Conservation (phyloP, 2,888 invertebrate species). For the Erebia ligea region DNA sequence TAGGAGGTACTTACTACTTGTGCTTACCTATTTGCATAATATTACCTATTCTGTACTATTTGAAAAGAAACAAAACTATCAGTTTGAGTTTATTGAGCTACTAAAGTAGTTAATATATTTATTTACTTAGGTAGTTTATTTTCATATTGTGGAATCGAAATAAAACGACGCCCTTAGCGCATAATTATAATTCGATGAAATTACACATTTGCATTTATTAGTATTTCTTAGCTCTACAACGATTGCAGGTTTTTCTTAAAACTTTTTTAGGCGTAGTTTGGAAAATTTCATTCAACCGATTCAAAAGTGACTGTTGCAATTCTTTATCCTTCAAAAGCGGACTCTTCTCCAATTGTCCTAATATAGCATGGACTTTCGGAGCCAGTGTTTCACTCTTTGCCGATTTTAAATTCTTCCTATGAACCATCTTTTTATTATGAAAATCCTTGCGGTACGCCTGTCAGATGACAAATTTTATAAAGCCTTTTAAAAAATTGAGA, state of each 20-base stretch:
- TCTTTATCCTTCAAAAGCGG: constrained; percentile 51
- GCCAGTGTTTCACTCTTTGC: constrained; percentile 45
- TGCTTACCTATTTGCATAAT: too few relatives aligned
- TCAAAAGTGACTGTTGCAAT: constrained; percentile 44
- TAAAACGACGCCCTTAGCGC: neutral
- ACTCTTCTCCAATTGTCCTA: constrained; percentile 53
- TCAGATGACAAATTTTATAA: constrained; percentile 10
- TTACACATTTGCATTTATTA: neutral
- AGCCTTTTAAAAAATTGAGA: neutral
- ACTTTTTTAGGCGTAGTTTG: constrained; percentile 43
- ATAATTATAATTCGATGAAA: too few relatives aligned
- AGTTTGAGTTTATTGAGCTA: too few relatives aligned
- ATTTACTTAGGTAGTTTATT: neutral
- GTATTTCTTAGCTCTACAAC: neutral
- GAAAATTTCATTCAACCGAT: constrained; percentile 55
- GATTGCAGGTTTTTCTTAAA: neutral
- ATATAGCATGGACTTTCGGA: constrained; percentile 52
- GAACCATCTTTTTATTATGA: constrained; percentile 1
- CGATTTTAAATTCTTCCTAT: neutral
- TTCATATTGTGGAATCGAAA: neutral
- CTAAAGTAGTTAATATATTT: neutral
- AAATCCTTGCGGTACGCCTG: constrained; percentile 22
- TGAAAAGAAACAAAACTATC: too few relatives aligned
- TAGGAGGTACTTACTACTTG: too few relatives aligned
- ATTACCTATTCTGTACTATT: too few relatives aligned